Evolutionary conservation across 1,140 invertebrate species (phyloP), one percentile per base, ranked within the genome.

Genomic region (Aphelinus atriplicis): DNA sequence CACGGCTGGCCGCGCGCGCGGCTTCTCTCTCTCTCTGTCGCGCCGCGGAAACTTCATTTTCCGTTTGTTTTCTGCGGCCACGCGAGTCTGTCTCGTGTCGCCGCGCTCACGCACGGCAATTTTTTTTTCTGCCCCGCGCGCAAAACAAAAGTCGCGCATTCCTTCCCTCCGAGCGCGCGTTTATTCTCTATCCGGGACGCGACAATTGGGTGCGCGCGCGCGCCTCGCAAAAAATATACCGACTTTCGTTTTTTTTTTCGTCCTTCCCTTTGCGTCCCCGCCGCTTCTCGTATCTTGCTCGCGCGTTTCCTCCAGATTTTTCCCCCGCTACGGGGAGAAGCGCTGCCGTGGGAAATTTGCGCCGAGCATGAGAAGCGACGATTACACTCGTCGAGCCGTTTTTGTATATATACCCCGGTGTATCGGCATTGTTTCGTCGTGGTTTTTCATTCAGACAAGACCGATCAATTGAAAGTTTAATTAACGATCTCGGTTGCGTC

Each of bases 41-140:
- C 43, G 5, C 10, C 10, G 63, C 63, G 63, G 51, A 65, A 65
- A 65, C 63, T 65, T 48, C 47, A 48, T 65, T 65, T 65, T 65
- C 63, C 63, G 48, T 7, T 47, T 2, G 4, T 45, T 50, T 42
- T 53, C 10, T 42, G 63, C 50, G 63, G n/a, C 47, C 50, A 42
- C 6, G 6, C 7, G 3, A 10, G 6, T 9, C 57, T 58, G 6
- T 58, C 7, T 45, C 50, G 47, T 45, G 10, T n/a, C 26, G 26
- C 26, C 26, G 26, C 26, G 26, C 26, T 26, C 26, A 26, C 26
- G 26, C 26, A 26, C 26, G 26, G 26, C 26, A 26, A 26, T 26
- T 26, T 26, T 26, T 65, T 65, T 65, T 65, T 58, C 43, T 65
- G 62, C 26, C 26, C 26, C 26, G n/a, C 10, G n/a, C n/a, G 63